Base-by-base conservation (phyloP, 1,140 invertebrate genomes). In the Rhopalosiphum padi region DNA sequence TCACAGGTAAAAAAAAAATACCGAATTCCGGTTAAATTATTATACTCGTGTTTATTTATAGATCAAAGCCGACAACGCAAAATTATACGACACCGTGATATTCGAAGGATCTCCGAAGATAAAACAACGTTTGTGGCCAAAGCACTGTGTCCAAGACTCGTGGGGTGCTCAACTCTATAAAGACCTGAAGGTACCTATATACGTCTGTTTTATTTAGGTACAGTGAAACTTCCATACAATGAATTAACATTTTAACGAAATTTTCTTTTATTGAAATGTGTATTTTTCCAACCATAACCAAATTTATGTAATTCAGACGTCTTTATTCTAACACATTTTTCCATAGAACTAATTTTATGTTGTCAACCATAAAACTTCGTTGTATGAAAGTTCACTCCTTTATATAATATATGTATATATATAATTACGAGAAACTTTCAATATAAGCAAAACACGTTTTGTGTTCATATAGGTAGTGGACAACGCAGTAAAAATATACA, bases 101-200 rank as follows among this genome's bases (percentile, higher is more conserved):
- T 99, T 99, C 95, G 97, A 97, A 93, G 97, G 97, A n/a, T 97
- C 98, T 93, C 97, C 97, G 37, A 95, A 96, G 18, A 97, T 97
- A 96, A 97, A 97, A 94, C 98, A 99, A 95, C 97, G 97, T 83
- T 95, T 99, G 25, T 99, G 99, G 98, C 99, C 99, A 9, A 96
- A 97, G 21, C 99, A 99, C 95, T 99, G 99, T 95, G 98, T 99
- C 1, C 98, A 99, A 95, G 97, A 98, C 94, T 97, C 98, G 0
- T 98, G 98, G 98, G 99, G 99, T 4, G 97, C 99, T 0, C 97
- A 99, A 95, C 96, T 99, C 88, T 98, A 99, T 95, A 97, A 97
- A 95, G 97, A 99, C 95, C 95, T 99, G 0, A 98, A 98, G 95
- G 97, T 98, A 41, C 41, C 41, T 41, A 95, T 94, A 94, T 93